Conservation (phyloP, 2,113 vertebrate genomes). For the Ailurus styani region DNA sequence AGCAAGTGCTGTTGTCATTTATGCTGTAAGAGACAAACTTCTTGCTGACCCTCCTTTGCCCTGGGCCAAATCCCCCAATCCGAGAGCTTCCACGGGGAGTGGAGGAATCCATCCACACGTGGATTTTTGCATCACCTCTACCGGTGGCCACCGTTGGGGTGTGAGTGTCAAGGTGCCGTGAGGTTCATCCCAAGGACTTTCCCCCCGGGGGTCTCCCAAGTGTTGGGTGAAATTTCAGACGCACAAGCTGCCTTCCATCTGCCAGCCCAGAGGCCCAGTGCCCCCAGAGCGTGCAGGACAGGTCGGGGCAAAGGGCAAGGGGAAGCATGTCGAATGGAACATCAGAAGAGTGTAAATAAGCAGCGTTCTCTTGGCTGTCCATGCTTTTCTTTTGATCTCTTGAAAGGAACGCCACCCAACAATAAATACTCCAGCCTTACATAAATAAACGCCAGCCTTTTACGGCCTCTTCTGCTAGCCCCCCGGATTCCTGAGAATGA, state of each 20-base stretch:
- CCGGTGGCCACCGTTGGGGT: background rate
- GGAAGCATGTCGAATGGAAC: background rate
- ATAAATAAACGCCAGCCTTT: slow-evolving; percentile 25
- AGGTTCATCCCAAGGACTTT: background rate
- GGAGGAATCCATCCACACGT: too few relatives aligned
- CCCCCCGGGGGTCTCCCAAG: background rate
- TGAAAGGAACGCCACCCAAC: background rate
- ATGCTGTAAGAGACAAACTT: background rate
- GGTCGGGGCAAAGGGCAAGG: slow-evolving; percentile 21
- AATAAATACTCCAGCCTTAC: slow-evolving; percentile 5
- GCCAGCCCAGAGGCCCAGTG: background rate
- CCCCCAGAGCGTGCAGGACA: background rate
- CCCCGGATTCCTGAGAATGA: background rate
- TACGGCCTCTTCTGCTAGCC: background rate
- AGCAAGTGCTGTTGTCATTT: background rate
- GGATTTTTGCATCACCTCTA: background rate
- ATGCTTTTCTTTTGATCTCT: slow-evolving; percentile 45
- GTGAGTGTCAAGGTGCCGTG: background rate
- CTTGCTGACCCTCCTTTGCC: background rate
- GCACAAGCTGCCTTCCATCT: slow-evolving; percentile 43
- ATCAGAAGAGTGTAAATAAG: slow-evolving; percentile 13
- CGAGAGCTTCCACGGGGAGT: background rate
- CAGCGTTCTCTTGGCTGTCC: background rate
- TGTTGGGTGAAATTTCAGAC: slow-evolving; percentile 41
- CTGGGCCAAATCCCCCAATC: background rate